Evolutionary conservation across 2,797 vertebrate species (phyloP).

Genomic region (Diceros bicornis): DNA sequence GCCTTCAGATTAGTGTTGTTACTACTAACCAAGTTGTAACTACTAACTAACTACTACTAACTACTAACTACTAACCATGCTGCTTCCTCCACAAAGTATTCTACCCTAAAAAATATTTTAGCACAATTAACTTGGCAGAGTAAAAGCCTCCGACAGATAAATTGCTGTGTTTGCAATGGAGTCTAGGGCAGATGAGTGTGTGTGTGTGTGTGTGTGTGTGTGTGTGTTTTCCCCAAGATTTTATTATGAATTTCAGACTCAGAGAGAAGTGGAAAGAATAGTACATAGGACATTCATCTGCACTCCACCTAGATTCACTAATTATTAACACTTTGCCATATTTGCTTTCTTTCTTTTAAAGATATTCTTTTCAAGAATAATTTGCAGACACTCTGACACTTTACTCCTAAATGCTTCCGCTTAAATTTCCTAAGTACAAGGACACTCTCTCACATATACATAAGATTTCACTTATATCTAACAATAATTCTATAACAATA

Average conservation of each 20-base stretch:
- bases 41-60: too few species aligned
- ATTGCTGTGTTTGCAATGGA: neutral
- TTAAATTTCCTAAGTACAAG: neutral
- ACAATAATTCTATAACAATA: neutral
- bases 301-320: neutral
- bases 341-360: conserved; percentile 3
- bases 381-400: neutral
- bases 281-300: neutral
- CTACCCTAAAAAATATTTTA: neutral
- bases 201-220: too few species aligned
- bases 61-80: neutral
- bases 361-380: conserved; percentile 4
- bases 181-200: neutral
- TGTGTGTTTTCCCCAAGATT: neutral
- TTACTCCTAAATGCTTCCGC: neutral
- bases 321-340: neutral
- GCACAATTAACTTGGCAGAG: neutral
- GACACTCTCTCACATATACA: neutral
- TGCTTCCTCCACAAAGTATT: conserved; percentile 34
- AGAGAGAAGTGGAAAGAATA: conserved; percentile 9
- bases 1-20: neutral
- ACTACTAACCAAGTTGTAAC: neutral
- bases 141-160: neutral
- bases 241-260: neutral
- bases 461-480: neutral